Conservation (phyloP, 2,113 vertebrate species). For the Cettia cetti region DNA sequence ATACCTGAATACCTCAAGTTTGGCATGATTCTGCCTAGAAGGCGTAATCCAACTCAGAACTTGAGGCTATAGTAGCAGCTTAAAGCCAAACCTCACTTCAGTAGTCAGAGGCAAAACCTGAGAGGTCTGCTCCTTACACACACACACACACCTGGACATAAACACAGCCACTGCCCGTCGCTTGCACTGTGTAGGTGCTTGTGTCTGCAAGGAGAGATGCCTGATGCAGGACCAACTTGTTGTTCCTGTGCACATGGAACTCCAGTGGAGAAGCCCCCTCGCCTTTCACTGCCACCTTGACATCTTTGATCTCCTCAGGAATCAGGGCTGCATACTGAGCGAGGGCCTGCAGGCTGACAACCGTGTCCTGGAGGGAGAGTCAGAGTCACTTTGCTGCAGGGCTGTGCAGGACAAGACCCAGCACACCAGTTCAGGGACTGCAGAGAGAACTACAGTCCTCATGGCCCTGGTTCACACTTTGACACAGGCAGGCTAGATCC, state of each 20-base stretch:
- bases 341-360: constrained; percentile 72
- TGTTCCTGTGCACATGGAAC: constrained; percentile 72
- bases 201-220: constrained; percentile 42
- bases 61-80: background rate
- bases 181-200: constrained; percentile 58
- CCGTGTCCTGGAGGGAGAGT: constrained; percentile 66
- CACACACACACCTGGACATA: constrained; percentile 59
- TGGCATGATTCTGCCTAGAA: background rate
- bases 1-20: background rate
- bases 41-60: background rate
- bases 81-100: background rate
- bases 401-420: background rate
- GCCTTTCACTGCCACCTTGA: constrained; percentile 59
- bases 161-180: constrained; percentile 49
- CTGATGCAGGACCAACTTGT: constrained; percentile 81
- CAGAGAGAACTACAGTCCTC: background rate
- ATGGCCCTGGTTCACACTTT: background rate
- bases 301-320: constrained; percentile 44
- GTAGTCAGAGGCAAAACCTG: background rate
- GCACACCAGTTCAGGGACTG: background rate
- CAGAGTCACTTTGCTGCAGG: background rate
- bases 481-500: background rate
- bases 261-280: constrained; percentile 12
- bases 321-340: constrained; percentile 67
- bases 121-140: background rate